Base-by-base conservation (phyloP, 2,888 invertebrate species). In the Heliconius hortense region DNA sequence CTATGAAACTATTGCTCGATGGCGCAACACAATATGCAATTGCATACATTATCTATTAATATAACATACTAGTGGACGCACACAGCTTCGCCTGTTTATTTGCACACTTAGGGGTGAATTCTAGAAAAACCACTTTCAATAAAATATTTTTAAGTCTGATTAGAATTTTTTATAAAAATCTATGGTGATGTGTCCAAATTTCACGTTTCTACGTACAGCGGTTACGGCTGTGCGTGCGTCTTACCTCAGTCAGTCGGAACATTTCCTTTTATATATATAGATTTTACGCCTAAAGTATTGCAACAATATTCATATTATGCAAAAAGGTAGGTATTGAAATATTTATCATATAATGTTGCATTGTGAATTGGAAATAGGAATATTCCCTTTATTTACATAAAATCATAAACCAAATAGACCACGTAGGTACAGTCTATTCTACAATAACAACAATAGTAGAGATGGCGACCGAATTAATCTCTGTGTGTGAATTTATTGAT, bases 371-470 rank as follows among this genome's bases (percentile, higher is more conserved):
- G 24, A 39, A 66, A 43, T 66, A 13, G 66, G 39, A 39, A 66
- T 56, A 69, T 56, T 28, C 15, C 53, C 31, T 35, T 31, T 18
- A 69, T 56, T 56, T 43, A 66, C 69, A 53, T 53, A 69, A 56
- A 69, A 53, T 35, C 69, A n/a, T 69, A 56, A 69, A 56, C n/a
- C 35, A 69, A 68, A 69, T 15, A 18, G 56, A n/a, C 56, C 56
- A 31, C 31, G 69, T n/a, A n/a, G n/a, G n/a, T 35, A 24, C 31
- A 7, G 35, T 10, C 35, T 35, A 35, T 10, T 35, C 35, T 10
- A 35, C 35, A 31, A 35, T 31, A 31, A 69, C 35, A 69, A 66
- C 66, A 18, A 24, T 10, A 31, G n/a, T 35, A 56, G 69, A 56
- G n/a, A 31, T 69, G 35, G 69, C n/a, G 24, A 53, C 56, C 35